Conservation (phyloP, 2,888 invertebrate genomes). For the Cataglyphis livida region DNA sequence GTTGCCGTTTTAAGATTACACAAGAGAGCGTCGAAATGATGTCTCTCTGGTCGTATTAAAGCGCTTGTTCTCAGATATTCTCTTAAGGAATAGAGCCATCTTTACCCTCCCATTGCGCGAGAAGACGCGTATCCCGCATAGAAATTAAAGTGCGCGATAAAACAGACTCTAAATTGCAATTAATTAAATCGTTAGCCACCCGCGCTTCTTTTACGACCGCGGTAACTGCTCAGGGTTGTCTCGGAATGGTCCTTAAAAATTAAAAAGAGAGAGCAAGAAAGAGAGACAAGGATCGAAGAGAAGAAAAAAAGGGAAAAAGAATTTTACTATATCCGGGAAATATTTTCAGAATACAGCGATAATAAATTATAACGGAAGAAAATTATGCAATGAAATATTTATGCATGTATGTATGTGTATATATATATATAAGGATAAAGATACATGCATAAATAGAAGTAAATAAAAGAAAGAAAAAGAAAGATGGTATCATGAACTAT, state of each 20-base stretch:
- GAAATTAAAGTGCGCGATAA: constrained; percentile 52
- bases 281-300: not conserved
- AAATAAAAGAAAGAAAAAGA: not conserved
- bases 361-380: not conserved
- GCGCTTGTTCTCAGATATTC: constrained; percentile 45
- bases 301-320: not conserved
- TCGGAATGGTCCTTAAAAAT: constrained; percentile 28
- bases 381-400: not conserved
- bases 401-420: not conserved
- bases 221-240: constrained; percentile 22
- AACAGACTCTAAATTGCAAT: constrained; percentile 43
- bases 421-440: not conserved
- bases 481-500: not conserved
- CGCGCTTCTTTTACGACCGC: constrained; percentile 40
- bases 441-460: not conserved
- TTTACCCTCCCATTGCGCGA: constrained; percentile 12
- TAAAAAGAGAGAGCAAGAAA: not conserved
- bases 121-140: constrained; percentile 36
- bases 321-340: not conserved
- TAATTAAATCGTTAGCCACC: constrained; percentile 50
- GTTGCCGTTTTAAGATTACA: constrained; percentile 68
- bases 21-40: constrained; percentile 53
- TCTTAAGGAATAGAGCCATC: not conserved
- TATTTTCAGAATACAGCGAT: not conserved
- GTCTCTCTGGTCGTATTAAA: constrained; percentile 64